Evolutionary conservation across 2,113 vertebrate species (phyloP).

Genomic region (Symphodus melops): DNA sequence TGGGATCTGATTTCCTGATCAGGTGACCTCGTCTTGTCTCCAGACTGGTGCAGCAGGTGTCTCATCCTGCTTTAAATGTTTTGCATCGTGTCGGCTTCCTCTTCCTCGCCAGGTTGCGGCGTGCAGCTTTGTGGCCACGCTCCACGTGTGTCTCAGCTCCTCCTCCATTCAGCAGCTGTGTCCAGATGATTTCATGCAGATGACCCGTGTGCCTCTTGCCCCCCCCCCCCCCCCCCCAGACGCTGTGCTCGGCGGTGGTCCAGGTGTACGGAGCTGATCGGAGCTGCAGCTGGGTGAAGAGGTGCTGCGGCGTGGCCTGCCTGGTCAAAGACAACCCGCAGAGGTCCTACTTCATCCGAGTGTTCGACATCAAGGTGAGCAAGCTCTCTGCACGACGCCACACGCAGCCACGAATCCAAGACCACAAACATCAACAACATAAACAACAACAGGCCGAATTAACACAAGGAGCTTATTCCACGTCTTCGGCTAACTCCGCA

Average conservation of each 20-base stretch:
- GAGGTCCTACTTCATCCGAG: constrained; percentile 97
- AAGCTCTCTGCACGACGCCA: not conserved
- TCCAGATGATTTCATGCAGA: not conserved
- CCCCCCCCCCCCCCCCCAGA: constrained; percentile 76
- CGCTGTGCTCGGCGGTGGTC: constrained; percentile 93
- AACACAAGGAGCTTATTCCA: too few species aligned
- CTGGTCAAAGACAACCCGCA: constrained; percentile 98
- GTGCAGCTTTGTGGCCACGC: not conserved
- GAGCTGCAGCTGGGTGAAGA: constrained; percentile 92
- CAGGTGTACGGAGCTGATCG: constrained; percentile 93
- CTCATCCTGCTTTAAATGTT: constrained; percentile 4
- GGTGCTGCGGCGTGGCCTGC: constrained; percentile 96
- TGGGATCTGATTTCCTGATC: constrained; percentile 18
- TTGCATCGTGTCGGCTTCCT: constrained; percentile 14
- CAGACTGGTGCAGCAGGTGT: not conserved
- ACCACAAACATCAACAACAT: too few species aligned
- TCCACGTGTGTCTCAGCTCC: too few species aligned
- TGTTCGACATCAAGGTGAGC: constrained; percentile 97
- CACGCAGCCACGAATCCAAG: too few species aligned
- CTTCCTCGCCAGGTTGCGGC: not conserved
- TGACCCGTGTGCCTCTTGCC: not conserved
- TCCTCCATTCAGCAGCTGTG: too few species aligned
- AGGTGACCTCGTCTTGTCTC: not conserved
- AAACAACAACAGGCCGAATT: too few species aligned
- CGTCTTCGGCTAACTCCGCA: too few species aligned